phyloP scores from a whole-genome alignment of 2,113 vertebrate genomes.

The Brachyistius frenatus region DNA sequence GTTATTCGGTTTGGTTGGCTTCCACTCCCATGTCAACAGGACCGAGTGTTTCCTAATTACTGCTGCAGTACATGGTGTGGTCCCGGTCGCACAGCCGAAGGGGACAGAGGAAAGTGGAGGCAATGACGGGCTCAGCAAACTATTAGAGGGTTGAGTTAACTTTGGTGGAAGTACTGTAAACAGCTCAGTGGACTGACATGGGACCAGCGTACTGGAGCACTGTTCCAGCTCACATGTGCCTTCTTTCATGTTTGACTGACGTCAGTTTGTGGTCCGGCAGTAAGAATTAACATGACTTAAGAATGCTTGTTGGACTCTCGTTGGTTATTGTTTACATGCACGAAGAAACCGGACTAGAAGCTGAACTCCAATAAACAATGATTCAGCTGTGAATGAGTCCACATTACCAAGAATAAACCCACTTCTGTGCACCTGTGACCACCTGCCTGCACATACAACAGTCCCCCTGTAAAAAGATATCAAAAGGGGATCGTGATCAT shows the following conservation, averaged over 20 bases:
- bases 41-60: constrained; percentile 78
- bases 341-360: constrained; percentile 3
- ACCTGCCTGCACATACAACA: neutral
- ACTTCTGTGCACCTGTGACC: constrained; percentile 15
- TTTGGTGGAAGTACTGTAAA: constrained; percentile 77
- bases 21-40: constrained; percentile 79
- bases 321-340: constrained; percentile 41
- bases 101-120: constrained; percentile 75
- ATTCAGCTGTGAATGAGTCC: constrained; percentile 10
- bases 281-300: constrained; percentile 52
- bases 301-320: constrained; percentile 35
- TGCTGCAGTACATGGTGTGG: constrained; percentile 69
- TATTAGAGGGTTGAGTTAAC: constrained; percentile 79
- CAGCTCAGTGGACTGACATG: constrained; percentile 69
- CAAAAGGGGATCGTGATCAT: neutral
- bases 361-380: constrained; percentile 12
- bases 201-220: constrained; percentile 43
- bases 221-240: constrained; percentile 57
- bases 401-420: constrained; percentile 15
- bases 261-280: constrained; percentile 62
- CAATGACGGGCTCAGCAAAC: constrained; percentile 75
- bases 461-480: neutral
- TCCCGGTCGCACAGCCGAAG: constrained; percentile 71
- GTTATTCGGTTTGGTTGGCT: constrained; percentile 72
- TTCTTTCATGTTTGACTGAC: constrained; percentile 63